Evolutionary conservation across 2,113 vertebrate species (phyloP).

Genomic region (Pimephales promelas): DNA sequence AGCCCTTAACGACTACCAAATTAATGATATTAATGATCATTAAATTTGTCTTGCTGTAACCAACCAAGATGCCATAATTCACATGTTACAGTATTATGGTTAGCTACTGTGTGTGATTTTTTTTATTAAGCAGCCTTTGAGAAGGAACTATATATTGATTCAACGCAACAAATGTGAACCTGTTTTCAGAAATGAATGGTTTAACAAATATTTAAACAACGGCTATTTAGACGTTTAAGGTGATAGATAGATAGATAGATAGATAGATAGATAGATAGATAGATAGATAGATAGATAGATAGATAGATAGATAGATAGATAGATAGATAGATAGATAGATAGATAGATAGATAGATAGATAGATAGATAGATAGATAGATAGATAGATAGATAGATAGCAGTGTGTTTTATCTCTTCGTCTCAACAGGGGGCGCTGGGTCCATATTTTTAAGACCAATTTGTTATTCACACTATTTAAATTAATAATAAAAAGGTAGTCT

Average conservation of each 20-base stretch:
- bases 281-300: not conserved
- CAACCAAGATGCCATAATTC: not conserved
- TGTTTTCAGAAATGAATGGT: not conserved
- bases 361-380: not conserved
- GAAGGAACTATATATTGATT: not conserved
- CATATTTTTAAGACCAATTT: not conserved
- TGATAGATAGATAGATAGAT: not conserved
- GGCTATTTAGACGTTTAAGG: not conserved
- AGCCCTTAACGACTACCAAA: not conserved
- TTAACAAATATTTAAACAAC: not conserved
- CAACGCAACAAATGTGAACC: not conserved
- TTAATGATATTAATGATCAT: not conserved
- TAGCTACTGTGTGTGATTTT: not conserved
- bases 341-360: conserved; percentile 6
- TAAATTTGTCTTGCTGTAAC: not conserved
- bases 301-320: not conserved
- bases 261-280: not conserved
- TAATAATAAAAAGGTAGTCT: not conserved
- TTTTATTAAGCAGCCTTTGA: not conserved
- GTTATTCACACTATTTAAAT: not conserved
- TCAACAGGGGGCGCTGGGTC: conserved; percentile 27
- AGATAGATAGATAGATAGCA: not conserved
- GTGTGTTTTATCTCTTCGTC: not conserved
- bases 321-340: conserved; percentile 18
- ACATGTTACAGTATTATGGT: not conserved